Percentiles rank a stretch among this genome's conserved stretches.
Conservation (phyloP, 2,113 vertebrate species). For the Polypterus senegalus region DNA sequence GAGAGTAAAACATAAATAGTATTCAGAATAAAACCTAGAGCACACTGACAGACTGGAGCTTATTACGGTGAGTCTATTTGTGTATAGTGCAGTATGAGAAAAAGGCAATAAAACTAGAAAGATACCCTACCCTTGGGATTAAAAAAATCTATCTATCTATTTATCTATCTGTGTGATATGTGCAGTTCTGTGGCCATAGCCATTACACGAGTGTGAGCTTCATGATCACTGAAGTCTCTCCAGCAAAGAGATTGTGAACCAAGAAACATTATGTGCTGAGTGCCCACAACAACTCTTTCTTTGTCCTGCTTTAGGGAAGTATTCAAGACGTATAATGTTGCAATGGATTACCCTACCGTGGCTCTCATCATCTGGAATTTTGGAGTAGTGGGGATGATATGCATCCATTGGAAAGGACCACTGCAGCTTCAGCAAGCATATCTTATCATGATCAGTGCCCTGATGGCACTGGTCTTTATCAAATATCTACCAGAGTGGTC, state of each 20-base stretch:
- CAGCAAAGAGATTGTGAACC: background rate
- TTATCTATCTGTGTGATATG: no score
- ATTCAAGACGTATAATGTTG: conserved; percentile 85
- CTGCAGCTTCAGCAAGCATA: conserved; percentile 89
- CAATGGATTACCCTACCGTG: conserved; percentile 86
- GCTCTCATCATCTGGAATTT: conserved; percentile 90
- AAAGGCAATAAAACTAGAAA: no score
- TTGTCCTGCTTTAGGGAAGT: conserved; percentile 61
- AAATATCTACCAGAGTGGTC: conserved; percentile 95
- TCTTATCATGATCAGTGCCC: conserved; percentile 93
- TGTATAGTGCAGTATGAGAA: no score
- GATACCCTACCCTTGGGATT: no score
- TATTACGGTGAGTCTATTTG: no score
- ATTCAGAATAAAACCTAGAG: no score
- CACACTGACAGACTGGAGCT: no score
- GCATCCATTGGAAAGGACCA: conserved; percentile 94
- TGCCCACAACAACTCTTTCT: background rate
- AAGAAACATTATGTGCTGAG: background rate
- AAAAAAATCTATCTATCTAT: no score
- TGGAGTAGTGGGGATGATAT: conserved; percentile 90
- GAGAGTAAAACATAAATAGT: no score
- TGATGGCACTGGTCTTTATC: conserved; percentile 96
- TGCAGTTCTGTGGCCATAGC: no score
- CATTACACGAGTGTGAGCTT: no score
- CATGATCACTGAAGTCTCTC: no score